Evolutionary conservation across 2,888 invertebrate species (phyloP).

Genomic region (Agrochola circellaris): DNA sequence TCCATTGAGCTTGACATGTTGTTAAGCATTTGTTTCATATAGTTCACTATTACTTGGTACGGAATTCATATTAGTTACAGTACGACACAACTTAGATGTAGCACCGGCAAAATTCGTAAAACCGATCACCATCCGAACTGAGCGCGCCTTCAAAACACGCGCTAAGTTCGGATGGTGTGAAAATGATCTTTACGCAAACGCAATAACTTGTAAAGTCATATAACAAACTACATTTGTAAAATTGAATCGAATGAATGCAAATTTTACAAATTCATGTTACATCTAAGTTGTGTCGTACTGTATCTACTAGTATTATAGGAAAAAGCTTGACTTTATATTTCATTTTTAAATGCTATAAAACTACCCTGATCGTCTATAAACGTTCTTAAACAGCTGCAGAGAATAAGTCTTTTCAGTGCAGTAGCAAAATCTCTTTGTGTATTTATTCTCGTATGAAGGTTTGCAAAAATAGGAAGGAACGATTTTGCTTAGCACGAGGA

Average conservation of each 20-base stretch:
- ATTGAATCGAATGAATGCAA: too few relatives aligned
- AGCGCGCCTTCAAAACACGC: too few relatives aligned
- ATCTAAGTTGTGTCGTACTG: too few relatives aligned
- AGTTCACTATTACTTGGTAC: slow-evolving; percentile 14
- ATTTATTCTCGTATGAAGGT: slow-evolving; percentile 68
- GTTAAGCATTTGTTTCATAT: slow-evolving; percentile 27
- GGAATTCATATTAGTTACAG: slow-evolving; percentile 23
- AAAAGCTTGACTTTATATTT: neutral
- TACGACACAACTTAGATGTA: too few relatives aligned
- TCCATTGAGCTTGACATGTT: slow-evolving; percentile 39
- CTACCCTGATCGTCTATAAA: neutral
- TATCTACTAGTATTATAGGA: neutral
- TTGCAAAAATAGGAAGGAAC: slow-evolving; percentile 65
- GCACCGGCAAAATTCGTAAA: too few relatives aligned
- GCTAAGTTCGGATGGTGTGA: too few relatives aligned
- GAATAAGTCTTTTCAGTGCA: slow-evolving; percentile 24
- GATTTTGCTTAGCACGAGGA: slow-evolving; percentile 60
- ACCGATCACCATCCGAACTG: too few relatives aligned
- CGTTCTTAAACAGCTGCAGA: slow-evolving; percentile 8
- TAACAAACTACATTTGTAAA: too few relatives aligned
- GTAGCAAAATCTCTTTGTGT: slow-evolving; percentile 66
- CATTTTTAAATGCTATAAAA: slow-evolving; percentile 1
- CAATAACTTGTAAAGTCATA: too few relatives aligned
- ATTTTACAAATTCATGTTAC: too few relatives aligned
- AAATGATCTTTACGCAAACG: too few relatives aligned